Percentiles rank a stretch among this genome's conserved stretches.
phyloP scores from a whole-genome alignment of 2,113 vertebrate species.

The Phoenicopterus ruber region DNA sequence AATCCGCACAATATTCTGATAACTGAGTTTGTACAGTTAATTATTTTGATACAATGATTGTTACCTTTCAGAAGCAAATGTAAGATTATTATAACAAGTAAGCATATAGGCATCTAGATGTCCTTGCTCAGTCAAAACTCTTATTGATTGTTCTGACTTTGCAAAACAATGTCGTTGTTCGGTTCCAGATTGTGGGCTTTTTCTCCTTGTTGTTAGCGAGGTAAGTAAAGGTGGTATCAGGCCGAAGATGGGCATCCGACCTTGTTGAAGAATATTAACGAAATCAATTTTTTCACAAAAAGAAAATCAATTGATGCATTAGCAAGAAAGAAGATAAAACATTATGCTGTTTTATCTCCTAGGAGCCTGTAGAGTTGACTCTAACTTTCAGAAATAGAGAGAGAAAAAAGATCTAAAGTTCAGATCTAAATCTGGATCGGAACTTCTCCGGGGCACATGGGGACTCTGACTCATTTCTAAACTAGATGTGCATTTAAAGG shows the following conservation, averaged over 20 bases:
- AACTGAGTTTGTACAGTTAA: not conserved
- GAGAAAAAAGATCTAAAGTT: slow-evolving; percentile 39
- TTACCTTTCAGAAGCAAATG: not conserved
- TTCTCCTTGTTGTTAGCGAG: not conserved
- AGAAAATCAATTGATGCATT: slow-evolving; percentile 48
- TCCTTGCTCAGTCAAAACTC: not conserved
- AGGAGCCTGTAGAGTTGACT: not conserved
- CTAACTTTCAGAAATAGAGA: not conserved
- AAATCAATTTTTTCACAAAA: slow-evolving; percentile 18
- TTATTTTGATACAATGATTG: not conserved
- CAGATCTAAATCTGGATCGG: not conserved
- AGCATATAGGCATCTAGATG: not conserved
- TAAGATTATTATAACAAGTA: not conserved
- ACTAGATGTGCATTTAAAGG: not conserved
- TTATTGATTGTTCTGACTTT: slow-evolving; percentile 10
- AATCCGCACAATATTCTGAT: not conserved
- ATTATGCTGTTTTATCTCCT: not conserved
- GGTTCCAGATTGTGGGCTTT: not conserved
- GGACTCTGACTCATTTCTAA: slow-evolving; percentile 38
- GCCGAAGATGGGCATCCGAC: not conserved
- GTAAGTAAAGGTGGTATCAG: not conserved
- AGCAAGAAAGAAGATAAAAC: slow-evolving; percentile 19
- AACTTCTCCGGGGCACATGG: slow-evolving; percentile 10
- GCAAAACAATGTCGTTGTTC: not conserved
- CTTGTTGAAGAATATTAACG: slow-evolving; percentile 17